A percentile compares a stretch with the other conserved stretches of the same genome.
These are phyloP conservation scores for Thymelicus sylvestris DNA, from an alignment of 2,888 invertebrate species.

Conservation along the genomic window DNA sequence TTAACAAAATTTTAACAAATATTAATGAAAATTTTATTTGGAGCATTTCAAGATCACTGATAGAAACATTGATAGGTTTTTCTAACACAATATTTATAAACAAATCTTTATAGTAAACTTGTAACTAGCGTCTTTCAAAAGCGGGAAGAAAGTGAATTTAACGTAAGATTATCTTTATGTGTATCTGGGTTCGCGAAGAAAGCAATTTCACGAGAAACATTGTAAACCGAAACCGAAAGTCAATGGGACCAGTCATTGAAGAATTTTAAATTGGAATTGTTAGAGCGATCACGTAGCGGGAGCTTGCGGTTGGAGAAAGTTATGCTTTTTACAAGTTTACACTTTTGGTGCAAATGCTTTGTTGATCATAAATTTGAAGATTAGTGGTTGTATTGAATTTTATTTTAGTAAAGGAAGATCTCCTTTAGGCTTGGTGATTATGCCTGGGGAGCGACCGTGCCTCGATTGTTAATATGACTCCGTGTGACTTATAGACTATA, in stretches of 20 bases:
- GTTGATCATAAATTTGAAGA: constrained; percentile 13
- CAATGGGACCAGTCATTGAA: constrained; percentile 51
- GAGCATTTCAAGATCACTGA: neutral
- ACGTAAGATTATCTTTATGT: constrained; percentile 50
- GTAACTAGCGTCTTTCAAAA: constrained; percentile 34
- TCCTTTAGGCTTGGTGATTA: too few relatives aligned
- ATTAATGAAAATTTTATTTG: too few relatives aligned
- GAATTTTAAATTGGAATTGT: constrained; percentile 51
- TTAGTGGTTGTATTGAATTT: constrained; percentile 15
- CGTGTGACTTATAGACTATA: too few relatives aligned
- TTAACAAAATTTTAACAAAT: too few relatives aligned
- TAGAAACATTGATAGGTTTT: neutral
- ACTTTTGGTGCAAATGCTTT: constrained; percentile 1
- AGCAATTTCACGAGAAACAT: constrained; percentile 56
- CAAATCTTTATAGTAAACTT: neutral
- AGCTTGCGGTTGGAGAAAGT: constrained; percentile 65
- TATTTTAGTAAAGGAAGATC: neutral
- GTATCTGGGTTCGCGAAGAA: constrained; percentile 52
- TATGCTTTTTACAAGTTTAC: constrained; percentile 37
- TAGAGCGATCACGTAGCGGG: constrained; percentile 51
- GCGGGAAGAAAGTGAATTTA: constrained; percentile 69
- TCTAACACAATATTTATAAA: constrained; percentile 2
- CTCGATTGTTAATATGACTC: too few relatives aligned
- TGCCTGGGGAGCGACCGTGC: too few relatives aligned
- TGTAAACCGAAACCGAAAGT: constrained; percentile 70